phyloP scores from a whole-genome alignment of 2,113 vertebrate genomes.

The Chunga burmeisteri region DNA sequence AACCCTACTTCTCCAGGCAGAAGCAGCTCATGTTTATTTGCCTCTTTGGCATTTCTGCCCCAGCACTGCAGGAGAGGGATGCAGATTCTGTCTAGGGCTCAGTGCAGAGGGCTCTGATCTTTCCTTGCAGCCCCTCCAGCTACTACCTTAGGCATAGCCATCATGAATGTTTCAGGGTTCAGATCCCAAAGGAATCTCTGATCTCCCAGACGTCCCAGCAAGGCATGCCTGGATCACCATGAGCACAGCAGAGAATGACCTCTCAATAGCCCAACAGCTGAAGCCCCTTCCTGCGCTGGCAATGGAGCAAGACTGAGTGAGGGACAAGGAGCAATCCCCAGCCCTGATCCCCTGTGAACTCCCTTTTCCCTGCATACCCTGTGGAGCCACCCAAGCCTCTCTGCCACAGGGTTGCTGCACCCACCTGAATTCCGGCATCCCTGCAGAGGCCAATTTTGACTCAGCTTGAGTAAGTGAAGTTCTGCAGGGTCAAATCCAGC shows the following conservation, averaged over 20 bases:
- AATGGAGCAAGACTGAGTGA: no score
- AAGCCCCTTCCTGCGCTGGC: background rate
- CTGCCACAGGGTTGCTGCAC: no score
- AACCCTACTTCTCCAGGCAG: background rate
- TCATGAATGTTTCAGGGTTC: background rate
- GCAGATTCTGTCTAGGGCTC: background rate
- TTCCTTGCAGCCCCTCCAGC: background rate
- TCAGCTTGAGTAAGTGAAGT: no score
- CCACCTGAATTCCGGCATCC: no score
- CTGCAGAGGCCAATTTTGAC: no score
- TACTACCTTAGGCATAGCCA: background rate
- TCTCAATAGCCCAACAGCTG: background rate
- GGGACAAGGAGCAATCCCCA: no score
- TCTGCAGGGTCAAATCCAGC: no score
- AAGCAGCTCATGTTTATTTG: background rate
- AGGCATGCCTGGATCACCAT: background rate
- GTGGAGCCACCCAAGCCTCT: no score
- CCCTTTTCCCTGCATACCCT: no score
- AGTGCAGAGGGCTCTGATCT: background rate
- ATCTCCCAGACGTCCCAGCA: background rate
- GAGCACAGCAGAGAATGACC: background rate
- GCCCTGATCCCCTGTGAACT: no score
- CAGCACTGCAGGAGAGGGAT: background rate
- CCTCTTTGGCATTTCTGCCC: background rate
- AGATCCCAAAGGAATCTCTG: background rate